Conservation (phyloP, 1,140 invertebrate genomes). For the Micrasema minimum region DNA sequence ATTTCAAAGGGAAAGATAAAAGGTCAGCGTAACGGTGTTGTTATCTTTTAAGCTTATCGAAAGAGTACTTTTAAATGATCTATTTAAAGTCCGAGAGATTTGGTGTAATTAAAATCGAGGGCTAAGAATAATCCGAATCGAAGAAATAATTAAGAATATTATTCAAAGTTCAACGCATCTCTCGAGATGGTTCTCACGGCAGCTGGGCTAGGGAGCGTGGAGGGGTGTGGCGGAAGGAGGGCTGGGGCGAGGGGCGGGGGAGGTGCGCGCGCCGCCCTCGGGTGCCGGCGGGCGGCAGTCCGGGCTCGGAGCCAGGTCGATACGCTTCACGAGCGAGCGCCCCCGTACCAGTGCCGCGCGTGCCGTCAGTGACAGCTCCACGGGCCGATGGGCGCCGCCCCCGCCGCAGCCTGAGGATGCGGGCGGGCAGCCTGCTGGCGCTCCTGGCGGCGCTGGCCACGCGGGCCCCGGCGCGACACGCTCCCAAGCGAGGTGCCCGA, state of each 20-base stretch:
- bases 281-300: slow-evolving; percentile 30
- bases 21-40: no score
- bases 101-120: slow-evolving; percentile 11
- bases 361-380: background rate
- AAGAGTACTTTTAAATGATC: no score
- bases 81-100: no score
- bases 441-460: slow-evolving; percentile 43
- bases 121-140: slow-evolving; percentile 6
- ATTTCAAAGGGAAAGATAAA: no score
- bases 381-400: background rate
- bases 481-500: slow-evolving; percentile 46
- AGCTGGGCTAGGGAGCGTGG: slow-evolving; percentile 9
- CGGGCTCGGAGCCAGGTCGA: slow-evolving; percentile 41
- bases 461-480: slow-evolving; percentile 40
- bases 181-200: slow-evolving; percentile 6
- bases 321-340: slow-evolving; percentile 37
- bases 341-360: slow-evolving; percentile 5
- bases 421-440: slow-evolving; percentile 39
- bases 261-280: background rate
- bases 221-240: slow-evolving; percentile 29
- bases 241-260: slow-evolving; percentile 2
- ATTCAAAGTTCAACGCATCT: slow-evolving; percentile 32
- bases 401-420: slow-evolving; percentile 27
- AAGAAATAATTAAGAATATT: slow-evolving; percentile 32
- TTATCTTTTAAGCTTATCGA: no score